A percentile compares a stretch with the other conserved stretches of the same genome.
Evolutionary conservation across 64 coral and sea anemone species (phyloP).

Genomic region (Porites australiensis): DNA sequence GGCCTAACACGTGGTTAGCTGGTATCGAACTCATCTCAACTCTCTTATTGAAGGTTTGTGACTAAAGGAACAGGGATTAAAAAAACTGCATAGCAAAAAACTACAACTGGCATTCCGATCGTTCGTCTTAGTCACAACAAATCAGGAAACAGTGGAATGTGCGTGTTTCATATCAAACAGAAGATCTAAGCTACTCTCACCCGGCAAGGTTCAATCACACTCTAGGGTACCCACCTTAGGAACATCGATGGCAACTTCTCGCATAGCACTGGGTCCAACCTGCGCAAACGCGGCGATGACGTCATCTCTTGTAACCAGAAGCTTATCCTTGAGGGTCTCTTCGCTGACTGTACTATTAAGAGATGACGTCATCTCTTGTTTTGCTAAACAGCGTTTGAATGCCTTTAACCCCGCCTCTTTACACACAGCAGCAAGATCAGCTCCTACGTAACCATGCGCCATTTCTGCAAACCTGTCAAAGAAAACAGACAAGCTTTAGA

Average conservation of each 20-base stretch:
- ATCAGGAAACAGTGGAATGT: too few relatives aligned
- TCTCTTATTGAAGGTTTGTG: too few relatives aligned
- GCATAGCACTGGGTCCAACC: slow-evolving; percentile 95
- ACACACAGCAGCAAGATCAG: slow-evolving; percentile 91
- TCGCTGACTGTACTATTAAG: not conserved
- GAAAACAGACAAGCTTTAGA: not conserved
- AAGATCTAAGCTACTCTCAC: not conserved
- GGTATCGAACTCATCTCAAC: too few relatives aligned
- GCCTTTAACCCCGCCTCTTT: slow-evolving; percentile 90
- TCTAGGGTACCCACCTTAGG: slow-evolving; percentile 72
- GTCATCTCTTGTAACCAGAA: slow-evolving; percentile 77
- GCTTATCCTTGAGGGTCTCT: slow-evolving; percentile 58
- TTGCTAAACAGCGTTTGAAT: slow-evolving; percentile 87
- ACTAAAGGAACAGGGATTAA: too few relatives aligned
- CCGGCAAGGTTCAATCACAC: not conserved
- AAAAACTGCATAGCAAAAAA: too few relatives aligned
- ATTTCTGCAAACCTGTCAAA: slow-evolving; percentile 80
- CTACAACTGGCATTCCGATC: too few relatives aligned
- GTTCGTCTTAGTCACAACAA: too few relatives aligned
- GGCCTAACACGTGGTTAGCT: too few relatives aligned
- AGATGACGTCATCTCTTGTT: not conserved
- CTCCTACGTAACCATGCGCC: slow-evolving; percentile 97
- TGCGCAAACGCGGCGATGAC: slow-evolving; percentile 81
- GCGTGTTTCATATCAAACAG: not conserved
- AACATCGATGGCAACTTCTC: slow-evolving; percentile 95